Base-by-base conservation (phyloP, 1,140 invertebrate species). In the Scylla paramamosain region DNA sequence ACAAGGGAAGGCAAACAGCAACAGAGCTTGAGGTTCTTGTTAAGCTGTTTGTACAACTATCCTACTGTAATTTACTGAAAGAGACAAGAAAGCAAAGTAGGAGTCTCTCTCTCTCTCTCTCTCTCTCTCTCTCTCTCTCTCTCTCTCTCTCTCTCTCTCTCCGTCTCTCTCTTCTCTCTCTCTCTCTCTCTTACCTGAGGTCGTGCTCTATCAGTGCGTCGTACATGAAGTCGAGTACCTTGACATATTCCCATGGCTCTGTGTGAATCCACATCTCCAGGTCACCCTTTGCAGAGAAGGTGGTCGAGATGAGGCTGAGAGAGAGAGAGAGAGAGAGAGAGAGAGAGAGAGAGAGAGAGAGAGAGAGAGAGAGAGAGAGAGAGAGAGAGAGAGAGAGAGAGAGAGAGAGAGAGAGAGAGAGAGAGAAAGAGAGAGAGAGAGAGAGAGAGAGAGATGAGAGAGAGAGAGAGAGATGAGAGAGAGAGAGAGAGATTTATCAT, bases 201-300 rank as follows among this genome's bases (percentile, higher is more conserved):
- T 87, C 84, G 14, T 95, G 16, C 12, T 95, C 77, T 14, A 95
- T 48, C 29, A 95, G 31, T 16, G 10, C 0, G 25, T 39, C 29
- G 4, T 39, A 86, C 10, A 91, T 14, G n/a, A 77, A 20, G 2
- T 86, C 59, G 0, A 95, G 12, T 10, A 95, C 0, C 31, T 87
- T 8, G 0, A 32, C 0, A 20, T 95, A 95, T 29, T 95, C 94
- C 90, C 90, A 92, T 7, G 89, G 89, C 32, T 95, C 90, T 0
- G 46, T 14, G 6, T 87, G 12, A 10, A 95, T n/a, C 77, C 46
- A 86, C 45, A n/a, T 4, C n/a, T 95, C 94, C 14, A 95, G 46
- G 82, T 95, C 94, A 39, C 94, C 94, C 45, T 95, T 95, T 6
- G 29, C 31, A 4, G 94, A 14, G 48, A 95, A 95, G 32, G 90